phyloP scores from a whole-genome alignment of 1,140 invertebrate genomes.

The Caenorhabditis briggsae region DNA sequence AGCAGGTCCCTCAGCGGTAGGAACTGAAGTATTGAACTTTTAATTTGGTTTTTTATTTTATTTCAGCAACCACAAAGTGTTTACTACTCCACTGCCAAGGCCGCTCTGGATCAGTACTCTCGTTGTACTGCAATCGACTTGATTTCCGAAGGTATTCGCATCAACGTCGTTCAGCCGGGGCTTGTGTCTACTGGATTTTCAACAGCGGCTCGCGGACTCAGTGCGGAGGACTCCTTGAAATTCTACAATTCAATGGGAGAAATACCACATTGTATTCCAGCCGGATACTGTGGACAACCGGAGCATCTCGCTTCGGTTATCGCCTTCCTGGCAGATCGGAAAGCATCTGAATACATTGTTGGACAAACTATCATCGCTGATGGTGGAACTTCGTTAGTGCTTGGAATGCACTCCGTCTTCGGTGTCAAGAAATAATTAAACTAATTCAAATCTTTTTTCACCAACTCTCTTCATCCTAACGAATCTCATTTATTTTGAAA shows the following conservation, averaged over 20 bases:
- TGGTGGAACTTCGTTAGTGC: slow-evolving; percentile 33
- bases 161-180: slow-evolving; percentile 81
- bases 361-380: slow-evolving; percentile 54
- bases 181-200: slow-evolving; percentile 15
- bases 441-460: neutral
- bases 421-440: neutral
- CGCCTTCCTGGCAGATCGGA: slow-evolving; percentile 53
- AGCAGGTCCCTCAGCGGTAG: slow-evolving; percentile 83
- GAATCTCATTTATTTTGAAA: neutral
- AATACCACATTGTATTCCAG: slow-evolving; percentile 6
- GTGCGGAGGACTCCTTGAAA: neutral
- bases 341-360: slow-evolving; percentile 55
- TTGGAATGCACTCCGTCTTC: neutral
- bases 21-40: neutral
- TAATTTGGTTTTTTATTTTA: neutral
- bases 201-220: slow-evolving; percentile 19
- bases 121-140: slow-evolving; percentile 85
- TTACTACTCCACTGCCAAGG: slow-evolving; percentile 89
- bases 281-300: slow-evolving; percentile 23
- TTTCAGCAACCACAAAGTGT: slow-evolving; percentile 77
- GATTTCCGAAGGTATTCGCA: slow-evolving; percentile 85
- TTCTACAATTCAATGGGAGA: slow-evolving; percentile 23
- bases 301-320: slow-evolving; percentile 27
- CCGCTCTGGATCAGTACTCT: slow-evolving; percentile 90
- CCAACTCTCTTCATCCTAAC: neutral